Conservation (phyloP, 2,797 vertebrate genomes). For the Sebastiscus albofasciatus region DNA sequence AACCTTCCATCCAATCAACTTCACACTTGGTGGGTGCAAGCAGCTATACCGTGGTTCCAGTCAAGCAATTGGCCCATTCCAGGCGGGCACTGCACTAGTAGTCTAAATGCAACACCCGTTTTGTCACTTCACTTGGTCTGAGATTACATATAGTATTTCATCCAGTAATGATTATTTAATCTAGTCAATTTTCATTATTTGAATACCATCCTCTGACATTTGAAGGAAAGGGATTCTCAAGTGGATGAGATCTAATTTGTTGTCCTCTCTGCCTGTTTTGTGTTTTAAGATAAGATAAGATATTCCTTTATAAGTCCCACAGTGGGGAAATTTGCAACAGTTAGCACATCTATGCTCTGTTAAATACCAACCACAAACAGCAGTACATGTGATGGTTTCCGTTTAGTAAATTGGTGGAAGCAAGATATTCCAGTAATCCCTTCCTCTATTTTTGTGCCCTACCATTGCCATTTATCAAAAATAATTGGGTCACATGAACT, state of each 20-base stretch:
- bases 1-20: no score
- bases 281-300: neutral
- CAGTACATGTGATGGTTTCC: slow-evolving; percentile 9
- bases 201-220: slow-evolving; percentile 17
- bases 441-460: slow-evolving; percentile 7
- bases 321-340: neutral
- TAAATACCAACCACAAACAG: slow-evolving; percentile 29
- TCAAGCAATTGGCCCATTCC: no score
- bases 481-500: slow-evolving; percentile 24
- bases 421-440: slow-evolving; percentile 27
- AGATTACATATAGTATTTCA: neutral
- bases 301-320: no score
- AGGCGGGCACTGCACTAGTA: no score
- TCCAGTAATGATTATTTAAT: neutral
- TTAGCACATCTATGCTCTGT: neutral
- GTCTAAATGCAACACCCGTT: neutral
- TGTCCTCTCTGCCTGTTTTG: neutral
- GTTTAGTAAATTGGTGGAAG: slow-evolving; percentile 21
- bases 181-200: neutral
- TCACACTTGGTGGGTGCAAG: no score
- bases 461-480: slow-evolving; percentile 29
- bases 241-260: slow-evolving; percentile 3
- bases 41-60: no score
- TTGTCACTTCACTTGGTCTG: neutral
- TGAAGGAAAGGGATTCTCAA: slow-evolving; percentile 6